phyloP scores from a whole-genome alignment of 2,888 invertebrate genomes.

The Ophraella communa region DNA sequence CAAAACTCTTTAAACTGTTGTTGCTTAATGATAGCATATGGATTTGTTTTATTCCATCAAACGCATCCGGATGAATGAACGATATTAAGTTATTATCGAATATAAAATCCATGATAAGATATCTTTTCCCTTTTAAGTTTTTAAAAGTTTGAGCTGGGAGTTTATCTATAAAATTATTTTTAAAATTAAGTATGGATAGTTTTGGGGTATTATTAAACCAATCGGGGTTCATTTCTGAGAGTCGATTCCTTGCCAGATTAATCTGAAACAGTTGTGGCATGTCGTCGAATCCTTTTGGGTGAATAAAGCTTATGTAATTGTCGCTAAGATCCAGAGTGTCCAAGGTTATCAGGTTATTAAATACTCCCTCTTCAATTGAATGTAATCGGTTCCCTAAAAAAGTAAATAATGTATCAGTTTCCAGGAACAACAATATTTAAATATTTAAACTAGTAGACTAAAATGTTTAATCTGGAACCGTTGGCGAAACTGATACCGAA shows the following conservation, averaged over 20 bases:
- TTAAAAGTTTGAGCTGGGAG: constrained; percentile 39
- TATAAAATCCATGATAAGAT: constrained; percentile 35
- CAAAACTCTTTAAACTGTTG: constrained; percentile 37
- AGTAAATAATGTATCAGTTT: not conserved
- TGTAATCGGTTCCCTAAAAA: constrained; percentile 33
- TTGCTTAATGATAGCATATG: constrained; percentile 44
- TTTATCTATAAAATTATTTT: constrained; percentile 42
- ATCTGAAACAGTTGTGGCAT: constrained; percentile 39
- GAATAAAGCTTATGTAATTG: constrained; percentile 36
- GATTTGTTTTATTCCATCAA: constrained; percentile 37
- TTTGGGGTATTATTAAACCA: constrained; percentile 45
- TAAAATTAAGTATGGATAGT: constrained; percentile 40
- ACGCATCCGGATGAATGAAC: constrained; percentile 37
- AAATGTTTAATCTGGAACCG: too few species aligned
- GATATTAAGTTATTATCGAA: constrained; percentile 45
- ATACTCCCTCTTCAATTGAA: constrained; percentile 38
- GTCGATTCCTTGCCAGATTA: constrained; percentile 41
- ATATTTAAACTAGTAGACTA: not conserved
- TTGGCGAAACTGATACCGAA: too few species aligned
- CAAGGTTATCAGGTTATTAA: constrained; percentile 37
- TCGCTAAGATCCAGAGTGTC: constrained; percentile 36
- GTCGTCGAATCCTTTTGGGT: constrained; percentile 37
- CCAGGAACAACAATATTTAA: too few species aligned
- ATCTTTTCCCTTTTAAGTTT: constrained; percentile 32
- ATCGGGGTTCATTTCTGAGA: constrained; percentile 39